These are phyloP conservation scores for Neoseiulus cucumeris DNA, from an alignment of 1,140 invertebrate species.

Conservation along the genomic window DNA sequence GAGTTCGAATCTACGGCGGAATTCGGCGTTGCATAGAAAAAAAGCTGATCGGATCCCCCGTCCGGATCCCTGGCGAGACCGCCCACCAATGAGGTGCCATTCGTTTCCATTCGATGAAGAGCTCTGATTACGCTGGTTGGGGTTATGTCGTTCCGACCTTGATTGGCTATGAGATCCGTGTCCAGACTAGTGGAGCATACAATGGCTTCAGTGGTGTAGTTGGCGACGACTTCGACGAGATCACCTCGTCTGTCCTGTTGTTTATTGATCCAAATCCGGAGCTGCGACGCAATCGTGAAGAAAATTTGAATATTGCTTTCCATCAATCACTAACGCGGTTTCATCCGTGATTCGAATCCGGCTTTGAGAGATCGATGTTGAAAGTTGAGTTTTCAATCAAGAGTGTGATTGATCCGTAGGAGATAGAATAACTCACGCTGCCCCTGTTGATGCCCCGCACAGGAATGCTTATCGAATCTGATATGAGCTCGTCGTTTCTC, in stretches of 20 bases:
- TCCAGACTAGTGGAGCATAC: conserved; percentile 19
- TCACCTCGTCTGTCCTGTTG: conserved; percentile 21
- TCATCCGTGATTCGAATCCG: not conserved
- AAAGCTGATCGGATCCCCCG: conserved; percentile 25
- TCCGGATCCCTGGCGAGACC: conserved; percentile 23
- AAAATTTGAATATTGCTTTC: not conserved
- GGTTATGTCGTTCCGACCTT: conserved; percentile 19
- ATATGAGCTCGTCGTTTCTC: conserved; percentile 31
- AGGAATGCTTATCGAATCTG: conserved; percentile 37
- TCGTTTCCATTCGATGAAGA: conserved; percentile 16
- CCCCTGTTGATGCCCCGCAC: conserved; percentile 33
- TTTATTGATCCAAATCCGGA: conserved; percentile 18
- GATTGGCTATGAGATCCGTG: conserved; percentile 18
- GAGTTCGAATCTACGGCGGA: conserved; percentile 27
- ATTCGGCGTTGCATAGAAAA: conserved; percentile 27
- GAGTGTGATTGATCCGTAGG: too few relatives aligned
- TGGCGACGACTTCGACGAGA: conserved; percentile 16
- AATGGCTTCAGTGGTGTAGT: conserved; percentile 15
- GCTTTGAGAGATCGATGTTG: not conserved
- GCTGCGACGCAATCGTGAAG: conserved; percentile 10
- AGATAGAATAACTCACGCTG: conserved; percentile 27
- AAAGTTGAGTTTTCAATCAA: conserved; percentile 14
- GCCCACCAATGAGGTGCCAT: conserved; percentile 22
- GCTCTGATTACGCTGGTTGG: conserved; percentile 12
- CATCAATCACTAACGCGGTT: not conserved